Percentiles rank a stretch among this genome's conserved stretches.
Evolutionary conservation across 1,140 invertebrate genomes (phyloP).

Genomic region (Panagrolaimus sp.): DNA sequence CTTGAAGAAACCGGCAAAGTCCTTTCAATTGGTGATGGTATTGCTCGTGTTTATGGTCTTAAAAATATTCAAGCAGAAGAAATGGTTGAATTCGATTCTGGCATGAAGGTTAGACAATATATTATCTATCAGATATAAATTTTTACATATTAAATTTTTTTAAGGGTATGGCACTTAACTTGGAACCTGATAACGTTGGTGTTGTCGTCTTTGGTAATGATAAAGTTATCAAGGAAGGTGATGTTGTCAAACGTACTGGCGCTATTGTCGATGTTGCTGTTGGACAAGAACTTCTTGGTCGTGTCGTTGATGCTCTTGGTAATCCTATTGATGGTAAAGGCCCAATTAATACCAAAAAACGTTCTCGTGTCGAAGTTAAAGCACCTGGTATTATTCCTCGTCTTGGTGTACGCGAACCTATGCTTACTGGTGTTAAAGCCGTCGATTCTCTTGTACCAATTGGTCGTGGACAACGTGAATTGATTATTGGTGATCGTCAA

Average conservation of each 20-base stretch:
- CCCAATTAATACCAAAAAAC: constrained; percentile 56
- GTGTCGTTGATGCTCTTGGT: constrained; percentile 97
- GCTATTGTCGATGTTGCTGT: constrained; percentile 99
- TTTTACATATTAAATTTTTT: constrained; percentile 12
- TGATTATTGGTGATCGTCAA: constrained; percentile 99
- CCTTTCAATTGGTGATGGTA: constrained; percentile 99
- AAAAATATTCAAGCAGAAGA: constrained; percentile 99
- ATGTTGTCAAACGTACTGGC: constrained; percentile 98
- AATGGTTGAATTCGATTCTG: constrained; percentile 99
- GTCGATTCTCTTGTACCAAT: constrained; percentile 96
- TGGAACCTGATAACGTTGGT: constrained; percentile 99
- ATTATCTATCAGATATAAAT: neutral
- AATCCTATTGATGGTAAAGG: constrained; percentile 60
- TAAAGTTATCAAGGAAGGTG: constrained; percentile 96
- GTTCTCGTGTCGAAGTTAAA: constrained; percentile 89
- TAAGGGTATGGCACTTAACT: constrained; percentile 98
- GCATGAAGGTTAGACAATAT: constrained; percentile 76
- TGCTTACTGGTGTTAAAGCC: constrained; percentile 99
- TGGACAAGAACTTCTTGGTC: constrained; percentile 84
- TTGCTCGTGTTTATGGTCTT: constrained; percentile 98
- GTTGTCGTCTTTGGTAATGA: constrained; percentile 99
- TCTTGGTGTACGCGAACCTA: constrained; percentile 95
- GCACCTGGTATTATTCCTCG: constrained; percentile 99
- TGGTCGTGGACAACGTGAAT: constrained; percentile 96
- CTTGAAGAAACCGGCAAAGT: constrained; percentile 98